A percentile compares a stretch with the other conserved stretches of the same genome.
These are phyloP conservation scores for Spicauda simplicius DNA, from an alignment of 2,888 invertebrate genomes.

Conservation along the genomic window DNA sequence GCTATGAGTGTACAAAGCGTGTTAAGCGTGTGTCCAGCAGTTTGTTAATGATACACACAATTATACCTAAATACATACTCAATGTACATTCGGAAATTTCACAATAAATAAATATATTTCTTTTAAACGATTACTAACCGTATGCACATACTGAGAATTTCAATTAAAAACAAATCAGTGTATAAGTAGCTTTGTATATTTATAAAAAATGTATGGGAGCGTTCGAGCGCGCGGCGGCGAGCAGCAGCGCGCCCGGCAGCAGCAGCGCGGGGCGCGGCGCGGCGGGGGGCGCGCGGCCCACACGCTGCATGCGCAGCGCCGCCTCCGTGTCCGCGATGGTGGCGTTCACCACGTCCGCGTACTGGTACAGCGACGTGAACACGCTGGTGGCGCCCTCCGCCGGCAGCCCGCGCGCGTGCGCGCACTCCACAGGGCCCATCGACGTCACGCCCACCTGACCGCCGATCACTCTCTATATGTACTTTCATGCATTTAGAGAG, in stretches of 20 bases:
- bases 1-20: too few relatives aligned
- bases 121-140: neutral
- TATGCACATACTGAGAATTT: neutral
- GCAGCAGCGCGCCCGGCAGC: neutral
- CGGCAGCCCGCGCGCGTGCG: conserved; percentile 39
- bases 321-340: conserved; percentile 59
- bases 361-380: conserved; percentile 64
- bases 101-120: too few relatives aligned
- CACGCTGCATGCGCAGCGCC: conserved; percentile 51
- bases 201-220: neutral
- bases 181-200: neutral
- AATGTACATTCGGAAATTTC: too few relatives aligned
- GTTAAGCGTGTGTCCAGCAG: too few relatives aligned
- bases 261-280: neutral
- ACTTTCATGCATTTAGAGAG: too few relatives aligned
- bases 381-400: conserved; percentile 61
- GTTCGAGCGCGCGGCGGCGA: neutral
- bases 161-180: neutral
- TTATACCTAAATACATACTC: too few relatives aligned
- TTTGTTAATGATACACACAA: too few relatives aligned
- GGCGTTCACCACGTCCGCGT: conserved; percentile 61
- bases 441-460: conserved; percentile 66
- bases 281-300: neutral
- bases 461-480: too few relatives aligned
- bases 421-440: conserved; percentile 68